phyloP scores from a whole-genome alignment of 1,140 invertebrate genomes.

The Diabrotica virgifera region DNA sequence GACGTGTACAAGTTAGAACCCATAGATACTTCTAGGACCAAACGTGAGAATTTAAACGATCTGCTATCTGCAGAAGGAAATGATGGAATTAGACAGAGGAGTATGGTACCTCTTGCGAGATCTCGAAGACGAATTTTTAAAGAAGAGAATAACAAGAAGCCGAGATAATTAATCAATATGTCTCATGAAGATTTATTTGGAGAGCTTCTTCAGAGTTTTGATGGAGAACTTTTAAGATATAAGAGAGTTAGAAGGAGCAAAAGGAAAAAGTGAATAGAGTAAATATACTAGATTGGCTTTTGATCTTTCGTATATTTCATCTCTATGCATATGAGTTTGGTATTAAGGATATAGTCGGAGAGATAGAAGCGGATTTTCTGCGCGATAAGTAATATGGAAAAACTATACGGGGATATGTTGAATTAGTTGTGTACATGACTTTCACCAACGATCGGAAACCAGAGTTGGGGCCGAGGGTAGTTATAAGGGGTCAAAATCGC shows the following conservation, averaged over 20 bases:
- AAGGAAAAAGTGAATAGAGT: not conserved
- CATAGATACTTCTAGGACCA: constrained; percentile 22
- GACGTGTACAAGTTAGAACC: constrained; percentile 6
- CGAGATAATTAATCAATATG: constrained; percentile 36
- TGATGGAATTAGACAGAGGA: constrained; percentile 28
- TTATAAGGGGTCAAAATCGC: too few species aligned
- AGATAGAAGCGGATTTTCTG: too few species aligned
- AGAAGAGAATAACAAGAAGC: constrained; percentile 24
- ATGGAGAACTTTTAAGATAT: constrained; percentile 41
- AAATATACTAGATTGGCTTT: too few species aligned
- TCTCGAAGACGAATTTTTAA: constrained; percentile 25
- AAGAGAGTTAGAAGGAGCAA: constrained; percentile 42
- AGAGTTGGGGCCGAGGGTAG: too few species aligned
- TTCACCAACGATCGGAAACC: too few species aligned
- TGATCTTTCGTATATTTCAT: too few species aligned
- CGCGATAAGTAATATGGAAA: too few species aligned
- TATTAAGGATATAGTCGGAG: too few species aligned
- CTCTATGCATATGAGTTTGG: too few species aligned
- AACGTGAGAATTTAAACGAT: constrained; percentile 29
- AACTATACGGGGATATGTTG: too few species aligned
- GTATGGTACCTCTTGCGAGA: constrained; percentile 25
- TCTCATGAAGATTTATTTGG: constrained; percentile 45
- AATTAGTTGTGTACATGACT: too few species aligned
- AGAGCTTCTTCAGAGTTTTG: constrained; percentile 41
- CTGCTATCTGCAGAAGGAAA: constrained; percentile 33